These are phyloP conservation scores for Todiramphus saurophagus DNA, from an alignment of 2,113 vertebrate species.

Conservation along the genomic window DNA sequence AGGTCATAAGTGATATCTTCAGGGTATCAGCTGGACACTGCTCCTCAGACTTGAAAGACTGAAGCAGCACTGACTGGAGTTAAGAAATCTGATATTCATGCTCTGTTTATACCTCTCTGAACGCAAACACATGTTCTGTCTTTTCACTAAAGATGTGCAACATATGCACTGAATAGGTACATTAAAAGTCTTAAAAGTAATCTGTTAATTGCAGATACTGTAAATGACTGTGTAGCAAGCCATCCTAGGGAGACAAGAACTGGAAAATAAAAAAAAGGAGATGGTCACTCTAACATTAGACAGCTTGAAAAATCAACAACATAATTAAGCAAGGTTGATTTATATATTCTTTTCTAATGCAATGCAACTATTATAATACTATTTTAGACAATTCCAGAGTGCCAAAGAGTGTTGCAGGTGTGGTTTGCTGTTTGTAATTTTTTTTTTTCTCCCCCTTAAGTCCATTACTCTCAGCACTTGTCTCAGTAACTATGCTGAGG, in stretches of 20 bases:
- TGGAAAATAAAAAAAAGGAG: background rate
- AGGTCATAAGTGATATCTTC: background rate
- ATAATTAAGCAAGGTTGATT: background rate
- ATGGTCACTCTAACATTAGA: background rate
- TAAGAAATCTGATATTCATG: background rate
- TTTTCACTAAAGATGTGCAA: background rate
- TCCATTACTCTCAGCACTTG: background rate
- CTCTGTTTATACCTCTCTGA: background rate
- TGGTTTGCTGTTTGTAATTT: background rate
- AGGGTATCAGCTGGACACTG: background rate
- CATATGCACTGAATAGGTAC: background rate
- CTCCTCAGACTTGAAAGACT: background rate
- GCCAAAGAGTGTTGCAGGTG: background rate
- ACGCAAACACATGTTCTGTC: slow-evolving; percentile 28
- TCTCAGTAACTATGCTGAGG: background rate
- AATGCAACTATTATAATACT: background rate
- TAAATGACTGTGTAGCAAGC: background rate
- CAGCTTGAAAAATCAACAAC: background rate
- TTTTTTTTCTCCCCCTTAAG: background rate
- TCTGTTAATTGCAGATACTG: background rate
- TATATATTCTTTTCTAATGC: background rate
- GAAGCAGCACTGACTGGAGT: background rate
- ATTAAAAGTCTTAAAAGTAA: background rate
- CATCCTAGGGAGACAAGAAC: background rate
- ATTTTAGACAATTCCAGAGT: background rate